phyloP scores from a whole-genome alignment of 2,888 invertebrate genomes.

The Noctua comes region DNA sequence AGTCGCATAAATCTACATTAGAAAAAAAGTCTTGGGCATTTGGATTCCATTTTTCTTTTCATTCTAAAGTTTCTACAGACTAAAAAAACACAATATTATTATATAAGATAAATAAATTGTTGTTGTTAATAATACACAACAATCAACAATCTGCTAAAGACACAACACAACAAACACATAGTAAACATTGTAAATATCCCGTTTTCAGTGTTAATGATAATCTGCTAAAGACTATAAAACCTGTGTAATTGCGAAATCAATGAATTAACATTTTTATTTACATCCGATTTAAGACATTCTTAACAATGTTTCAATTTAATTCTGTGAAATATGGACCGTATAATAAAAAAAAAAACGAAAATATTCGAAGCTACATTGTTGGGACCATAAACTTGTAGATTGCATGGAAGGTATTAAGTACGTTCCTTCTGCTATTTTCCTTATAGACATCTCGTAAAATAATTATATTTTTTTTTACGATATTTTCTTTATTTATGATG shows the following conservation, averaged over 20 bases:
- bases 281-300: slow-evolving; percentile 8
- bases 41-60: not conserved
- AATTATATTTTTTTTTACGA: not conserved
- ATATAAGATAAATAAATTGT: not conserved
- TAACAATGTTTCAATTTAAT: slow-evolving; percentile 11
- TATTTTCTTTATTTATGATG: not conserved
- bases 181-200: no score
- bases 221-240: not conserved
- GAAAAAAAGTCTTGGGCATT: no score
- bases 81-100: not conserved
- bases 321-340: slow-evolving; percentile 17
- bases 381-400: slow-evolving; percentile 43
- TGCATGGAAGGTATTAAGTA: slow-evolving; percentile 2
- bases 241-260: not conserved
- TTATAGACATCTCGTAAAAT: slow-evolving; percentile 18
- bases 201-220: not conserved
- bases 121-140: not conserved
- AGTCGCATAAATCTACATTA: not conserved
- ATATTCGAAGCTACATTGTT: slow-evolving; percentile 47
- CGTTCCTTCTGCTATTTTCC: slow-evolving; percentile 31
- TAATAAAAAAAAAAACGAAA: slow-evolving; percentile 13
- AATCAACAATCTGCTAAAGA: no score
- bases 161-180: no score
- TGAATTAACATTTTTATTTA: not conserved
- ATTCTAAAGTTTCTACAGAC: not conserved